Evolutionary conservation across 2,113 vertebrate genomes (phyloP).

Genomic region (Bos javanicus): DNA sequence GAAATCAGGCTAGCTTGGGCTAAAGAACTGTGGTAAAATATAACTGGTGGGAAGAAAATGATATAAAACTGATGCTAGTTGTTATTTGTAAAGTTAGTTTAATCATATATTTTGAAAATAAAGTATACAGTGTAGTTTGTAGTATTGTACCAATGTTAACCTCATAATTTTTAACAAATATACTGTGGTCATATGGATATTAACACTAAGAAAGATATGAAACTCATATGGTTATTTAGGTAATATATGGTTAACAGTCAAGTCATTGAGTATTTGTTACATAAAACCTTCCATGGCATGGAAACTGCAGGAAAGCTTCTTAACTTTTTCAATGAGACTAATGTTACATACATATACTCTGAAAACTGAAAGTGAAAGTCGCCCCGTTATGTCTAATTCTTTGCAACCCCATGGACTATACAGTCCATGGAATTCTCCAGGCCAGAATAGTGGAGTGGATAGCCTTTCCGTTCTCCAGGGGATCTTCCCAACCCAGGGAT

Average conservation of each 20-base stretch:
- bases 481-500: not conserved
- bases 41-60: not conserved
- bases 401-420: not conserved
- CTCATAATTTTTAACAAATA: not conserved
- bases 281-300: not conserved
- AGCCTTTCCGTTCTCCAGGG: not conserved
- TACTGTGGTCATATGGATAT: not conserved
- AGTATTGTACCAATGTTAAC: not conserved
- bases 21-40: slow-evolving; percentile 5
- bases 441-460: not conserved
- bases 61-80: not conserved
- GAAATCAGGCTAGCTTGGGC: not conserved
- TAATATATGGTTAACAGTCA: not conserved
- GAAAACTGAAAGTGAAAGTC: not conserved
- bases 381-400: not conserved
- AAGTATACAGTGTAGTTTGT: not conserved
- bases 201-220: not conserved
- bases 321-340: not conserved
- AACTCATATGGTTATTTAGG: not conserved
- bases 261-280: not conserved
- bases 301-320: not conserved
- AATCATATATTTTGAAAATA: not conserved
- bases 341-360: not conserved
- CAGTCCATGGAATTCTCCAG: not conserved
- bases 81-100: not conserved